Percentiles rank a stretch among this genome's conserved stretches.
Conservation (phyloP, 2,888 invertebrate genomes). For the Bellardia pandia region DNA sequence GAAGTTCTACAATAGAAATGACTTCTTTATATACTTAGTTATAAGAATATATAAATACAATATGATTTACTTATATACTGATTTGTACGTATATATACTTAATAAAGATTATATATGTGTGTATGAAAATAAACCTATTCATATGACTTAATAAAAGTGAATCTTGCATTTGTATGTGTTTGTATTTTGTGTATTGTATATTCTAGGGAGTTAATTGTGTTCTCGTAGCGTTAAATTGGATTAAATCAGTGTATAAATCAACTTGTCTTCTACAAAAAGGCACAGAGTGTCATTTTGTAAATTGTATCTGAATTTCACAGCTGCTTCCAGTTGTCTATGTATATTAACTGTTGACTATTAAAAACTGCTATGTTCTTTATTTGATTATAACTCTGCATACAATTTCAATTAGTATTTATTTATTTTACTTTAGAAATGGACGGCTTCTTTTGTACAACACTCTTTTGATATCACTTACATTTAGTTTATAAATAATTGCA, state of each 20-base stretch:
- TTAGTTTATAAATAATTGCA: not conserved
- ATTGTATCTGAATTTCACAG: slow-evolving; percentile 64
- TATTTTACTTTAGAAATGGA: slow-evolving; percentile 32
- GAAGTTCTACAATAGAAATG: slow-evolving; percentile 66
- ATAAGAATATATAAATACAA: slow-evolving; percentile 12
- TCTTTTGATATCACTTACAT: not conserved
- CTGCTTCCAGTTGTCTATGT: slow-evolving; percentile 44
- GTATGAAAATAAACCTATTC: slow-evolving; percentile 41
- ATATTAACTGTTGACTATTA: slow-evolving; percentile 27
- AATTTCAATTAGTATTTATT: slow-evolving; percentile 51
- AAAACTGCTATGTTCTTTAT: slow-evolving; percentile 10
- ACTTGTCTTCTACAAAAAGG: slow-evolving; percentile 63
- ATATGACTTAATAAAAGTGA: slow-evolving; percentile 23
- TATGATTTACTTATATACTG: slow-evolving; percentile 15
- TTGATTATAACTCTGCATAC: slow-evolving; percentile 31
- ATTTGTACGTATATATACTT: not conserved
- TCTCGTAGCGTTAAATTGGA: slow-evolving; percentile 74
- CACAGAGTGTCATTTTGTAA: slow-evolving; percentile 68
- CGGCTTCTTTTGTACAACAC: slow-evolving; percentile 25
- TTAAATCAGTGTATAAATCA: slow-evolving; percentile 74
- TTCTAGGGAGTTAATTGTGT: slow-evolving; percentile 70
- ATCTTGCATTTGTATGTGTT: slow-evolving; percentile 4
- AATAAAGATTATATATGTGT: not conserved
- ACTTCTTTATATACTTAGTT: slow-evolving; percentile 28
- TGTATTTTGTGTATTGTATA: slow-evolving; percentile 16